A percentile compares a stretch with the other conserved stretches of the same genome.
Conservation (phyloP, 2,113 vertebrate genomes). For the Ciconia maguari region DNA sequence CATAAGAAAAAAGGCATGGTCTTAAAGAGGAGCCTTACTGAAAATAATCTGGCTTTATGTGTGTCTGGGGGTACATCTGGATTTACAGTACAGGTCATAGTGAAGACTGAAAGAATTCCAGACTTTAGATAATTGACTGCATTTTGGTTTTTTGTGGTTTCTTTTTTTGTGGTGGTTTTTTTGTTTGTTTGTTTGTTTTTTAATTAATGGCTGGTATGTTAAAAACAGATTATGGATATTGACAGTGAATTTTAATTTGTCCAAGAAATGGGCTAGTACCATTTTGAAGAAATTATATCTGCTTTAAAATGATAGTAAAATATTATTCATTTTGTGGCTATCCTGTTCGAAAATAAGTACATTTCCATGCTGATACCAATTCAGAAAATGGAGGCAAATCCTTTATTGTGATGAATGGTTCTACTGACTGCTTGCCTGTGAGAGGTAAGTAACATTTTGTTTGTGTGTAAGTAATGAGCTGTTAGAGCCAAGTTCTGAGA, state of each 20-base stretch:
- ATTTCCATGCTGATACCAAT: not conserved
- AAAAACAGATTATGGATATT: not conserved
- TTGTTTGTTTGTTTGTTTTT: not conserved
- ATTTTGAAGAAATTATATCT: not conserved
- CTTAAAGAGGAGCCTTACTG: not conserved
- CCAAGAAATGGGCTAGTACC: not conserved
- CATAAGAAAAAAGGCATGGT: not conserved
- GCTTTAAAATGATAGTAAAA: not conserved
- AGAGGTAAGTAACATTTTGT: not conserved
- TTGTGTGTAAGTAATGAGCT: not conserved
- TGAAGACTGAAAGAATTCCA: not conserved
- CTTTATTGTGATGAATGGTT: not conserved
- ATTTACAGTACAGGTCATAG: not conserved
- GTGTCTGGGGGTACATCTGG: not conserved
- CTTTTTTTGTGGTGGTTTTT: not conserved
- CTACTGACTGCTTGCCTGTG: not conserved
- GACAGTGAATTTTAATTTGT: not conserved
- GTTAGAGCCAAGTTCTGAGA: not conserved
- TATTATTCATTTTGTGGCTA: not conserved
- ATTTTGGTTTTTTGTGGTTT: fast-evolving
- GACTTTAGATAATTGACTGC: not conserved
- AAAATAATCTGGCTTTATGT: not conserved
- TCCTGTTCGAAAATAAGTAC: not conserved
- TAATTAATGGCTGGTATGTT: not conserved
- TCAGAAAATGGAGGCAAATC: not conserved